These are phyloP conservation scores for Drosophila dunni DNA, from an alignment of 1,140 invertebrate species.

Conservation along the genomic window DNA sequence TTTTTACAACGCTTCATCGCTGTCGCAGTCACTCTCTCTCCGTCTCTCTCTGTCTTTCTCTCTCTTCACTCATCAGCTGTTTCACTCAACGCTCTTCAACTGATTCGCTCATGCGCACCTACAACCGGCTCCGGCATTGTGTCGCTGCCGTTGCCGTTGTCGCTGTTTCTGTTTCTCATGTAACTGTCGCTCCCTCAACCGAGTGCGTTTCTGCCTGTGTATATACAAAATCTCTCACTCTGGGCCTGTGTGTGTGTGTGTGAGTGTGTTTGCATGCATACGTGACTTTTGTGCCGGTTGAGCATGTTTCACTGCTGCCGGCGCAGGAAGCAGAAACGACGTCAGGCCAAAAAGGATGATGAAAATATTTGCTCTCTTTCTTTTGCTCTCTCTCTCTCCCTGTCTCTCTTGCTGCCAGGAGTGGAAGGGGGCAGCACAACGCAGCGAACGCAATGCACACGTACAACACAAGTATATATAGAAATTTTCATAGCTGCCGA, in stretches of 20 bases:
- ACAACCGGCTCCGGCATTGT: slow-evolving; percentile 61
- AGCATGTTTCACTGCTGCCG: slow-evolving; percentile 57
- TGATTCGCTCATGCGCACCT: slow-evolving; percentile 72
- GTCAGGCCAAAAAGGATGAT: slow-evolving; percentile 61
- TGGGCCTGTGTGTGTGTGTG: slow-evolving; percentile 10
- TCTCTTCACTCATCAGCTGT: slow-evolving; percentile 47
- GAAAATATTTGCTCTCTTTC: slow-evolving; percentile 63
- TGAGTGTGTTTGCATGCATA: slow-evolving; percentile 54
- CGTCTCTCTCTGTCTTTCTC: slow-evolving; percentile 29
- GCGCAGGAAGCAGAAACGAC: slow-evolving; percentile 27
- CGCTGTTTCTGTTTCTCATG: slow-evolving; percentile 35
- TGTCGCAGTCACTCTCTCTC: slow-evolving; percentile 14
- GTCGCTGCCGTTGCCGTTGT: slow-evolving; percentile 33
- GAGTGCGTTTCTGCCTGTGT: background rate
- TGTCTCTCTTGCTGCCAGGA: slow-evolving; percentile 29
- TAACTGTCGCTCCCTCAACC: slow-evolving; percentile 30
- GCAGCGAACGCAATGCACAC: slow-evolving; percentile 20
- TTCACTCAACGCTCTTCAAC: slow-evolving; percentile 46
- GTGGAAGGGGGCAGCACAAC: slow-evolving; percentile 14
- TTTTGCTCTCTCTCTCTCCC: slow-evolving; percentile 3
- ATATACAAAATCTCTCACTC: slow-evolving; percentile 12
- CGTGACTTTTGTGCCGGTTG: slow-evolving; percentile 74
- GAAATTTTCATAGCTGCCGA: slow-evolving; percentile 8
- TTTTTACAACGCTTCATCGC: slow-evolving; percentile 48
- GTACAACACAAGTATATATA: slow-evolving; percentile 3